Evolutionary conservation across 2,888 invertebrate species (phyloP), one percentile per base, ranked within the genome.

Genomic region (Stenoptilia bipunctidactyla): DNA sequence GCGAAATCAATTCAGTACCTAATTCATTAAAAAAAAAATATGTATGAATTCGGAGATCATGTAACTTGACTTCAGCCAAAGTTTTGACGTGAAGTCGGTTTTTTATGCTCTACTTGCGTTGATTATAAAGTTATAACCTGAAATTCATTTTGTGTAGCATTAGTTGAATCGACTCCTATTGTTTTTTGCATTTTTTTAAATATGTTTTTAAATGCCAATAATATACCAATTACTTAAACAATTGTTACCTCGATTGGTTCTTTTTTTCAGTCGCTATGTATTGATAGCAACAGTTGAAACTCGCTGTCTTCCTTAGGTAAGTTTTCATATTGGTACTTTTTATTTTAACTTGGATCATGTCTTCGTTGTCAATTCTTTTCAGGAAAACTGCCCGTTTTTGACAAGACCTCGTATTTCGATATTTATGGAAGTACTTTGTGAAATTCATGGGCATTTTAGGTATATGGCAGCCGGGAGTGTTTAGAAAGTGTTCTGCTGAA

Each of bases 381-480:
- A 79, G 43, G 49, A 61, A 69, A 2, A 79, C 61, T 1, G 71
- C 68, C 41, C 80, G 56, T 48, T 55, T 58, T 5, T 71, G 75
- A 48, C 80, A 80, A 1, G 47, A 51, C 3, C 44, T 37, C 1
- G 37, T 36, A 13, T 51, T 56, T 42, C 48, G 54, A 15, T 33
- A 38, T 27, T 47, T 49, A 40, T 42, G 48, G 8, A 51, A 33
- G 34, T 51, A 36, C 40, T 56, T 63, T 37, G 45, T 45, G 40
- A 69, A 77, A 15, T 61, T 41, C 5, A 73, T 46, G 45, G 61
- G 47, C 12, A 49, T 41, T 34, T 65, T 20, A 1, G 79, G 80
- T 43, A 80, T 79, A 56, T 66, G 57, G 46, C 80, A 79, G 1
- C 77, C 77, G 1, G 56, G 52, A 6, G 72, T 76, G 34, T 67